Base-by-base conservation (phyloP, 1,140 invertebrate genomes). In the Phortica variegata region DNA sequence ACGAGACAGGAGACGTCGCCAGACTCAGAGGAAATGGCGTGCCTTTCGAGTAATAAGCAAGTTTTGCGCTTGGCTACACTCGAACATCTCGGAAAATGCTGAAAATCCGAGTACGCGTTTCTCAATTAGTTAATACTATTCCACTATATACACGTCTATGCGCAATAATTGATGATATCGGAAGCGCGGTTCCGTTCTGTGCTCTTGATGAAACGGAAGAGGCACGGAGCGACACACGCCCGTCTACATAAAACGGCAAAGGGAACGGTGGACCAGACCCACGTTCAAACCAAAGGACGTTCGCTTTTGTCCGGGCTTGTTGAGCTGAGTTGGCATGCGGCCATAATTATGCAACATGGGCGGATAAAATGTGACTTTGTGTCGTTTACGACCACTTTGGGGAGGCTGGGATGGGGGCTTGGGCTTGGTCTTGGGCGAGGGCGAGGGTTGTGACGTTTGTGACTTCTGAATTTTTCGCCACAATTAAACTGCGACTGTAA, bases 291-390 rank as follows among this genome's bases (percentile, higher is more conserved):
- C n/a, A n/a, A n/a, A n/a, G n/a, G n/a, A n/a, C n/a, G n/a, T n/a
- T n/a, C n/a, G n/a, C n/a, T n/a, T n/a, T n/a, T n/a, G n/a, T n/a
- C n/a, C n/a, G n/a, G n/a, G n/a, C 10, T 6, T 26, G 23, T 26
- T 26, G 10, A 5, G 23, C 10, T 26, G 10, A 26, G 23, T 26
- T 26, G 23, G 23, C 23, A 26, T 26, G 52, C 45, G 26, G 19
- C 15, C 51, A 52, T 58, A 52, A 56, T 56, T 58, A 58, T 52
- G 42, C 56, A 52, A 52, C 39, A 51, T 49, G 49, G 49, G 47
- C 54, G 52, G 26, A 56, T 56, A 59, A 56, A 56, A 56, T 43
- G 36, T 34, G 42, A 36, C 39, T 50, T 59, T 49, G 56, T 56
- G 56, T 17, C 47, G 47, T 56, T 59, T 59, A 59, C 50, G 57